Base-by-base conservation (phyloP, 2,888 invertebrate species). In the Diploptera punctata region DNA sequence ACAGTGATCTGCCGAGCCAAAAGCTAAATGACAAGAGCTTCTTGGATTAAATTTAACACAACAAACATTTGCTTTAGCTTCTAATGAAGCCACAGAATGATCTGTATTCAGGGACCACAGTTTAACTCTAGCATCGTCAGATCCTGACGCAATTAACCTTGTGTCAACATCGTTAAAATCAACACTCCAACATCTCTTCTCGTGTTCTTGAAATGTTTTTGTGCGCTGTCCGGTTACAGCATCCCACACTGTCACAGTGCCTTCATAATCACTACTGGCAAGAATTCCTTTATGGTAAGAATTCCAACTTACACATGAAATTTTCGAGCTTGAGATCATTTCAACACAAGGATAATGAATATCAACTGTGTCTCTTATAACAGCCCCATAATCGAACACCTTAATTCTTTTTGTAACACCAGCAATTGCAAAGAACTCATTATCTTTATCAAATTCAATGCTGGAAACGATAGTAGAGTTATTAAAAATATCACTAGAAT, bases 1-100 rank as follows among this genome's bases (percentile, higher is more conserved):
- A 85, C 95, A 95, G 83, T 97, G 97, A 85, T 98, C 97, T 26
- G 98, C 97, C n/a, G 95, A 95, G 16, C 97, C 97, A 84, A 97
- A 97, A 1, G 97, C 96, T 73, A 98, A 86, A 81, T 97, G 94
- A 81, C 92, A 93, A 0, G 94, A 91, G 76, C 93, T 94, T 74
- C 88, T 86, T 0, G 94, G 94, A 82, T 93, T 94, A 82, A 95
- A 95, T 81, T 97, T 93, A 18, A 98, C 97, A 83, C 97, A 97
- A 83, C 97, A 98, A 67, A 98, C 96, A 83, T 98, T 97, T 74
- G 96, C 97, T 83, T 94, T 93, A 0, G 96, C 96, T 83, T 97
- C 96, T 18, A 98, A 84, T 5, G 93, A 95, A 10, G 94, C 93
- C 16, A 97, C 91, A 0, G 93, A 94, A 77, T 94, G 91, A 78